Base-by-base conservation (phyloP, 2,797 vertebrate genomes). In the Dryobates pubescens region DNA sequence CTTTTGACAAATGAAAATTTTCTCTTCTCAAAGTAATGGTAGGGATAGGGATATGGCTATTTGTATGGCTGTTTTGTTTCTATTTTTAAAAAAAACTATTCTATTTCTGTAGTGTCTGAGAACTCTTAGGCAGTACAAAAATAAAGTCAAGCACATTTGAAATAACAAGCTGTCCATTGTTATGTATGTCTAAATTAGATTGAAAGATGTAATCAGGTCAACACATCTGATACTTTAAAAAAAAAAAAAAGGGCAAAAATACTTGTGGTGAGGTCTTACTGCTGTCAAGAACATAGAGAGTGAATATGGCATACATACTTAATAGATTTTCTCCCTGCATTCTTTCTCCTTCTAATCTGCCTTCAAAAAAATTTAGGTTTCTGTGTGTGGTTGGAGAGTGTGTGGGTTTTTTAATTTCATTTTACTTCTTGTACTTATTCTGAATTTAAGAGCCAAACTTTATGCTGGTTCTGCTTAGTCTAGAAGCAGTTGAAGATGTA, bases 221-320 rank as follows among this genome's bases (percentile, higher is more conserved):
- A 56, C 88, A 53, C 6, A 32, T 71, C 9, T 32, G 20, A 27
- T 56, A 70, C 10, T 79, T 76, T 43, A 43, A 43, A 17, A 43
- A 7, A 41, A 17, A 43, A 16, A 8, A 23, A n/a, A 24, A 9
- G 41, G 41, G 41, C 17, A 9, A 41, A 10, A 0, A 0, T 9
- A 29, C 13, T 53, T 47, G 36, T 16, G 29, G 8, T 4, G 1
- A 77, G 47, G 51, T 54, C 34, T 5, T 10, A 3, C 43, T 61
- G 34, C 23, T 78, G 3, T 57, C n/a, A 76, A 70, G 64, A 53
- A 63, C 49, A 32, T 26, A 2, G 13, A 73, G 19, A 57, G 16
- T 64, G 86, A 84, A n/a, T 43, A 5, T 18, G 53, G 4, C 24
- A 3, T 36, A 14, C 8, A 43, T 90, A 6, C 34, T 49, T 79